Base-by-base conservation (phyloP, 2,797 vertebrate genomes). In the Thaleichthys pacificus region DNA sequence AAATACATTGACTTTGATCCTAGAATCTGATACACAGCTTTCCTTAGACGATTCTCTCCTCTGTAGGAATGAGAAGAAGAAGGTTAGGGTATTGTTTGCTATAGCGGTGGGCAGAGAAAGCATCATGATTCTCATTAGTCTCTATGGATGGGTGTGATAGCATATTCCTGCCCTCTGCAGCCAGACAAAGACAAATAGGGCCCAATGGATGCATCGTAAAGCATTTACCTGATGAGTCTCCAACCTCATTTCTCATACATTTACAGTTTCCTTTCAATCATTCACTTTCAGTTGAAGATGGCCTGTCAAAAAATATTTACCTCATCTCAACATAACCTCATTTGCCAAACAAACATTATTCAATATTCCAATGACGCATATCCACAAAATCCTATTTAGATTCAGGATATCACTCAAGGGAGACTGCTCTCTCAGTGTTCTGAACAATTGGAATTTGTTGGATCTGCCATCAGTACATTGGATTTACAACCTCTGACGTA, bases 241-340 rank as follows among this genome's bases (percentile, higher is more conserved):
- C 60, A 69, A 42, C 60, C 66, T 28, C 11, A 28, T 57, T 30
- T 28, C 21, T 57, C 47, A 32, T 35, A 9, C 38, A 61, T 60
- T 14, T 14, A 47, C 58, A 9, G 42, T 61, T 47, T 70, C 32
- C 57, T 61, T 42, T 66, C 64, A 9, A 22, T n/a, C 57, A 61
- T 38, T 60, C 3, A 58, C 65, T 84, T 82, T 85, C 82, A 81
- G 9, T 51, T 71, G 67, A 70, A 61, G 4, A 65, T 73, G 77
- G 84, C 84, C 80, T 51, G 80, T 82, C 78, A 75, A 57, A 73
- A 57, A 61, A 69, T 7, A 12, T 64, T 42, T 76, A 80, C 78
- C 77, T 82, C 69, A 56, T 5, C 0, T 73, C 66, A 17, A 32
- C 63, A 58, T 56, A 17, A 26, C 72, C 73, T 69, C 54, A 58